Evolutionary conservation across 1,140 invertebrate species (phyloP).

Genomic region (Drosophila tropicalis): DNA sequence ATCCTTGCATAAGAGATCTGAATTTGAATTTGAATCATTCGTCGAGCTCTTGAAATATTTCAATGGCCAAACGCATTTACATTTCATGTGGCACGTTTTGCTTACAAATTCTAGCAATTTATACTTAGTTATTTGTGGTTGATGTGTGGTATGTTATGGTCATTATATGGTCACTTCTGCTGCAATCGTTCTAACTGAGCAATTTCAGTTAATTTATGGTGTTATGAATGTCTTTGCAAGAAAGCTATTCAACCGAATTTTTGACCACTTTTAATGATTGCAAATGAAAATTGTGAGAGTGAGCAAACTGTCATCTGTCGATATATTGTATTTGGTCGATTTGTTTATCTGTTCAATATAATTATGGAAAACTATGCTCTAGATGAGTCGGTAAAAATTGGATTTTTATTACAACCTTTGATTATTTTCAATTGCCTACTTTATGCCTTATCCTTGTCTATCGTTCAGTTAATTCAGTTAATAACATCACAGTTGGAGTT

Average conservation of each 20-base stretch:
- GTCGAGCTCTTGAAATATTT: not conserved
- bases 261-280: too few relatives aligned
- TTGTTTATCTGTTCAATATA: too few relatives aligned
- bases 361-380: too few relatives aligned
- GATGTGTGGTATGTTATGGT: conserved; percentile 9
- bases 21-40: conserved; percentile 14
- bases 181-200: not conserved
- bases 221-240: not conserved
- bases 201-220: conserved; percentile 8
- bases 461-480: conserved; percentile 36
- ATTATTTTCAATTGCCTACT: not conserved
- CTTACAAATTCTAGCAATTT: conserved; percentile 2
- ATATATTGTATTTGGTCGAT: too few relatives aligned
- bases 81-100: conserved; percentile 9
- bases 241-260: not conserved
- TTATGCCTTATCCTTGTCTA: not conserved
- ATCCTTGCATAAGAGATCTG: too few relatives aligned
- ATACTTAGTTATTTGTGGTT: conserved; percentile 10
- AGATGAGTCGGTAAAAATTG: too few relatives aligned
- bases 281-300: too few relatives aligned
- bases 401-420: too few relatives aligned
- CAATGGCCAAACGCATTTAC: conserved; percentile 6
- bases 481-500: conserved; percentile 25
- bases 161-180: conserved; percentile 16
- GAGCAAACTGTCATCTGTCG: too few relatives aligned